Conservation (phyloP, 2,888 invertebrate genomes). For the Temnothorax rugatulus region DNA sequence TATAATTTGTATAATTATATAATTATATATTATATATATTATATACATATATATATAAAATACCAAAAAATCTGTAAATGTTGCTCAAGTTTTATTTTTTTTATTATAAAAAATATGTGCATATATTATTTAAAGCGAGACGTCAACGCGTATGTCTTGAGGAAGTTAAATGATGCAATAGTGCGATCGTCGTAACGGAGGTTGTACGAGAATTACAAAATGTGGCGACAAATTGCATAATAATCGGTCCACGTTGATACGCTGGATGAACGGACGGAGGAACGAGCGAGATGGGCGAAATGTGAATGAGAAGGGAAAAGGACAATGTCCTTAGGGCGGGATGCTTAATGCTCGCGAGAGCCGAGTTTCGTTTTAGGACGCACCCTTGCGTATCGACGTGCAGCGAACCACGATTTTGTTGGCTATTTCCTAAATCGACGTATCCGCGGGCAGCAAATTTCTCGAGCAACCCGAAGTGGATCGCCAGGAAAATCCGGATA, state of each 20-base stretch:
- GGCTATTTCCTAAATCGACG: constrained; percentile 49
- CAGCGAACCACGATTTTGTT: constrained; percentile 53
- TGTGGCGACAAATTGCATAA: constrained; percentile 70
- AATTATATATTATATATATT: neutral
- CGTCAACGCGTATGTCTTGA: neutral
- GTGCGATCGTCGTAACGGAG: constrained; percentile 36
- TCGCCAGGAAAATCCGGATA: neutral
- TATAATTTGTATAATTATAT: neutral
- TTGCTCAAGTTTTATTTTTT: neutral
- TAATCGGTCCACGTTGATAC: constrained; percentile 64
- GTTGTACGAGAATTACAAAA: constrained; percentile 47
- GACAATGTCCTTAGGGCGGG: constrained; percentile 70
- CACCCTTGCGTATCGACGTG: constrained; percentile 57
- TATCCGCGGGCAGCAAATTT: constrained; percentile 9
- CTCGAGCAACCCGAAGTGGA: constrained; percentile 8
- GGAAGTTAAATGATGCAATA: constrained; percentile 8
- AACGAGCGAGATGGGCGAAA: neutral
- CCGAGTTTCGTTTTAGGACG: constrained; percentile 51
- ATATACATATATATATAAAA: neutral
- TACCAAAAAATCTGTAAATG: neutral
- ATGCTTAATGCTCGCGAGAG: constrained; percentile 54
- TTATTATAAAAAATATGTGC: neutral
- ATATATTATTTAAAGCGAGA: neutral
- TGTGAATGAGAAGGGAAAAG: constrained; percentile 58
- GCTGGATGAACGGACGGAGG: constrained; percentile 31